These are phyloP conservation scores for Neosalanx taihuensis DNA, from an alignment of 2,797 vertebrate species.

Conservation along the genomic window DNA sequence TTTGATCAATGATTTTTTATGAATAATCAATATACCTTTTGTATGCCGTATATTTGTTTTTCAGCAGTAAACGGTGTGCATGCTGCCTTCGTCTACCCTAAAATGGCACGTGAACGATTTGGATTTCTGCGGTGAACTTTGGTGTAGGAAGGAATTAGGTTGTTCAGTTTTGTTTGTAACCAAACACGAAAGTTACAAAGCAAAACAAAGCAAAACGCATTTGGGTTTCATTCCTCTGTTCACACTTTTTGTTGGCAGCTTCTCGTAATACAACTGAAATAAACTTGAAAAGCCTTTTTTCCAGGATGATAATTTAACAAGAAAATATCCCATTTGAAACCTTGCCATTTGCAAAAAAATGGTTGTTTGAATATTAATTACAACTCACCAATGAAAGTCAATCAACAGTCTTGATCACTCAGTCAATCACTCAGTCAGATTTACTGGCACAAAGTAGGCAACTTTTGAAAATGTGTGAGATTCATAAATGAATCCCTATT, in stretches of 20 bases:
- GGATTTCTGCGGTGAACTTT: too few relatives aligned
- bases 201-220: conserved; percentile 38
- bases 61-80: too few relatives aligned
- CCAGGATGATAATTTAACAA: conserved; percentile 60
- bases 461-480: conserved; percentile 23
- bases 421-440: too few relatives aligned
- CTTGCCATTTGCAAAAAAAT: conserved; percentile 56
- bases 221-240: conserved; percentile 54
- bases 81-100: too few relatives aligned
- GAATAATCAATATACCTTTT: too few relatives aligned
- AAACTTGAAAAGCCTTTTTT: conserved; percentile 23
- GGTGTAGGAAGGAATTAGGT: too few relatives aligned
- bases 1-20: too few relatives aligned
- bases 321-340: conserved; percentile 44
- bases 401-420: too few relatives aligned
- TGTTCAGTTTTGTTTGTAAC: too few relatives aligned
- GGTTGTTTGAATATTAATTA: conserved; percentile 32
- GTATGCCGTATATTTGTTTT: too few relatives aligned
- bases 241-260: conserved; percentile 57
- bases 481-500: conserved; percentile 48
- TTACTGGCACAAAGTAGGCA: conserved; percentile 36
- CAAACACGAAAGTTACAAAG: too few relatives aligned
- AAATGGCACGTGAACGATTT: too few relatives aligned
- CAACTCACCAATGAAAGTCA: conserved; percentile 41
- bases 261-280: conserved; percentile 5